Conservation (phyloP, 2,113 vertebrate genomes). For the Halcyon senegalensis region DNA sequence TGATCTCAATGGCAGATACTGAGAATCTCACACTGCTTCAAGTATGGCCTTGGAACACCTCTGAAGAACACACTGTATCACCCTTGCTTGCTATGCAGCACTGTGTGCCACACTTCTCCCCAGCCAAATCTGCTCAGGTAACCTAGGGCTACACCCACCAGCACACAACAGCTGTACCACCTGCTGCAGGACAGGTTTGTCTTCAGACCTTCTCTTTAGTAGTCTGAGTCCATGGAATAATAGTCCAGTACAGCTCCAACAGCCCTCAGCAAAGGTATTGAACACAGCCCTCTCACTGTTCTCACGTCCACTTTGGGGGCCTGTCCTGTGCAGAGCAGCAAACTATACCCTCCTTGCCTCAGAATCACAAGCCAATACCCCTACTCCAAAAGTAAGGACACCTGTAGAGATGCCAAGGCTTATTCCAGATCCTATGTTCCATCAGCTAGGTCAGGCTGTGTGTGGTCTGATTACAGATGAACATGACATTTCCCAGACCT, state of each 20-base stretch:
- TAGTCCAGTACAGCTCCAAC: background rate
- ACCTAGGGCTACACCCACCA: background rate
- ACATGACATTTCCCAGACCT: background rate
- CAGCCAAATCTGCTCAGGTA: background rate
- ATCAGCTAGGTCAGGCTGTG: background rate
- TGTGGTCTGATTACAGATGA: background rate
- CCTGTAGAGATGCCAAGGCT: background rate
- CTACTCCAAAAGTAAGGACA: background rate
- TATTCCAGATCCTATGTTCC: background rate
- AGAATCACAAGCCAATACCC: background rate
- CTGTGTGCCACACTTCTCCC: background rate
- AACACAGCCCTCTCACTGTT: background rate
- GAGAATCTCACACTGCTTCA: background rate
- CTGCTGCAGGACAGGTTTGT: background rate
- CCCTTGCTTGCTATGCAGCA: accelerated
- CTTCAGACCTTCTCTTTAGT: background rate
- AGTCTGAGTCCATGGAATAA: background rate
- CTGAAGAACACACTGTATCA: background rate
- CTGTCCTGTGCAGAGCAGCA: background rate
- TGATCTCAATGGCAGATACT: background rate
- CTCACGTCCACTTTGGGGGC: background rate
- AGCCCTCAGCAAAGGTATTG: background rate
- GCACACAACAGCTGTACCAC: background rate
- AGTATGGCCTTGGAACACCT: background rate
- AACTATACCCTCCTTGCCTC: background rate